Percentiles rank a stretch among this genome's conserved stretches.
Evolutionary conservation across 2,797 vertebrate species (phyloP).

Genomic region (Chiroxiphia lanceolata): DNA sequence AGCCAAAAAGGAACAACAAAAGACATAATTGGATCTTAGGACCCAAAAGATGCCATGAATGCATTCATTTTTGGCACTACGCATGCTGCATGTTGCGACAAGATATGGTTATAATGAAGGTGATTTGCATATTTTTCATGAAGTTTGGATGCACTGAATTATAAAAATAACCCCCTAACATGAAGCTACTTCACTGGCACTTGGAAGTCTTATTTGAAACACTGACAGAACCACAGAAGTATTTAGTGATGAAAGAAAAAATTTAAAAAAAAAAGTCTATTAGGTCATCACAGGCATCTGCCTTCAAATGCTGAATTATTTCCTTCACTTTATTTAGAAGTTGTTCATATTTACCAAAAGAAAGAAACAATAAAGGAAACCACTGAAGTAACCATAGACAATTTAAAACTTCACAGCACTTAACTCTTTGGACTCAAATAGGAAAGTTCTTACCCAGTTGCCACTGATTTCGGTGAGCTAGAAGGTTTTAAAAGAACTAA

Average conservation of each 20-base stretch:
- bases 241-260: neutral
- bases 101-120: slow-evolving; percentile 67
- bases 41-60: slow-evolving; percentile 52
- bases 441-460: neutral
- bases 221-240: slow-evolving; percentile 24
- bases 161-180: slow-evolving; percentile 51
- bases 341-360: slow-evolving; percentile 4
- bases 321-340: neutral
- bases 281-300: slow-evolving; percentile 33
- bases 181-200: slow-evolving; percentile 38
- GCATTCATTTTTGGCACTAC: slow-evolving; percentile 55
- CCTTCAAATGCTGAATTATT: slow-evolving; percentile 8
- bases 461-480: neutral
- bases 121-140: slow-evolving; percentile 68
- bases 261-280: neutral
- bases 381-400: neutral
- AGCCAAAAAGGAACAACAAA: slow-evolving; percentile 38
- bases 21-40: neutral
- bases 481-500: neutral
- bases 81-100: slow-evolving; percentile 54
- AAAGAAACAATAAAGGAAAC: slow-evolving; percentile 5
- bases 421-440: neutral
- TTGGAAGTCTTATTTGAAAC: slow-evolving; percentile 35
- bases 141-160: slow-evolving; percentile 58
- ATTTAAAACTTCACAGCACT: neutral